Conservation (phyloP, 2,888 invertebrate genomes). For the Lysandra bellargus region DNA sequence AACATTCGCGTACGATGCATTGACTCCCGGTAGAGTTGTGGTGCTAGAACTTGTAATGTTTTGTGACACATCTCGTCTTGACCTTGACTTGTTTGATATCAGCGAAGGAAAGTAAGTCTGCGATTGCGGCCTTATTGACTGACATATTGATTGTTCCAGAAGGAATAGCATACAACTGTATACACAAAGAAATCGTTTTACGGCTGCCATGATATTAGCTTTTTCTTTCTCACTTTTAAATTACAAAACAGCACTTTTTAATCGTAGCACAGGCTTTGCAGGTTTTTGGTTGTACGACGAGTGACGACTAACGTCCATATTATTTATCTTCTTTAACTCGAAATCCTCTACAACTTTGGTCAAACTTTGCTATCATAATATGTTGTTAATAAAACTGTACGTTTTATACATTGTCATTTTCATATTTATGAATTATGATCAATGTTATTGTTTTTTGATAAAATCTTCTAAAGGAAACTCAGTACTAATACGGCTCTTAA, state of each 20-base stretch:
- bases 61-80: slow-evolving; percentile 54
- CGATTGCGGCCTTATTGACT: not conserved
- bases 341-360: not conserved
- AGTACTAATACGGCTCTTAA: too few species aligned
- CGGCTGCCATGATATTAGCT: slow-evolving; percentile 35
- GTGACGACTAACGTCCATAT: not conserved
- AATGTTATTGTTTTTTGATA: not conserved
- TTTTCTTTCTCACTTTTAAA: not conserved
- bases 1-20: slow-evolving; percentile 44
- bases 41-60: slow-evolving; percentile 59
- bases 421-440: not conserved
- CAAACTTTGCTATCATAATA: not conserved
- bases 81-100: slow-evolving; percentile 48
- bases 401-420: not conserved
- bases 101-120: slow-evolving; percentile 19
- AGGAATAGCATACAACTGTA: slow-evolving; percentile 22
- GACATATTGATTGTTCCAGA: slow-evolving; percentile 23
- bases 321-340: not conserved
- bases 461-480: not conserved
- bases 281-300: not conserved
- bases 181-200: slow-evolving; percentile 35
- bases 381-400: not conserved
- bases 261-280: not conserved
- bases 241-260: not conserved
- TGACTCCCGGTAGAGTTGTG: slow-evolving; percentile 46